These are phyloP conservation scores for Apotomis turbidana DNA, from an alignment of 2,888 invertebrate genomes.

Conservation along the genomic window DNA sequence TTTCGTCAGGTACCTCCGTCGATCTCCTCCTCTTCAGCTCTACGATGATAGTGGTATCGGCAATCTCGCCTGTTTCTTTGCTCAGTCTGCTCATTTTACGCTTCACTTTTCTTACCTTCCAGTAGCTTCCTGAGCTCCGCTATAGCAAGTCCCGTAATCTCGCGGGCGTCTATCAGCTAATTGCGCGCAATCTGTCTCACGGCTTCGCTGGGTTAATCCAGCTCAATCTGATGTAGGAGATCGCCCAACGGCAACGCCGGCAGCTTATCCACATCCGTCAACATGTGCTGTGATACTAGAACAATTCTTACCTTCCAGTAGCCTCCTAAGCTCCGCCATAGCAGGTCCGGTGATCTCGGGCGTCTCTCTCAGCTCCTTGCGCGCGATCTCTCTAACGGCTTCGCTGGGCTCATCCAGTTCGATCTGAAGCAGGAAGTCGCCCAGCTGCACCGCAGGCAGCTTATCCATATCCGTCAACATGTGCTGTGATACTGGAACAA, in stretches of 20 bases:
- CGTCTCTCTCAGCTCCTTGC: slow-evolving; percentile 86
- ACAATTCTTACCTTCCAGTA: slow-evolving; percentile 84
- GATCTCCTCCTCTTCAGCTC: too few species aligned
- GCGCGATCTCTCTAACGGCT: slow-evolving; percentile 87
- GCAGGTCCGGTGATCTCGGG: slow-evolving; percentile 85
- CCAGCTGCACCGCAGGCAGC: slow-evolving; percentile 87
- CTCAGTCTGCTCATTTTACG: too few species aligned
- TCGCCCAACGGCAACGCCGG: slow-evolving; percentile 88
- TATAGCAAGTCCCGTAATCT: too few species aligned
- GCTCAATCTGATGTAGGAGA: slow-evolving; percentile 87
- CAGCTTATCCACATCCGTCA: slow-evolving; percentile 87
- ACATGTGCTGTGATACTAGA: slow-evolving; percentile 88
- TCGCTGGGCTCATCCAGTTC: slow-evolving; percentile 87
- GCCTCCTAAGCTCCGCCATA: slow-evolving; percentile 81
- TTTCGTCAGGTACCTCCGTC: too few species aligned
- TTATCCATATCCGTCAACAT: slow-evolving; percentile 89
- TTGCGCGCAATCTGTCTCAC: slow-evolving; percentile 57
- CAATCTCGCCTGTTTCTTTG: too few species aligned
- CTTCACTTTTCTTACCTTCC: too few species aligned
- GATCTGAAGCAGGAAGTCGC: slow-evolving; percentile 86
- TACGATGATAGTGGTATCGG: too few species aligned
- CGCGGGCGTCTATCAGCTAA: background rate
- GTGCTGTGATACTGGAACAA: slow-evolving; percentile 85
- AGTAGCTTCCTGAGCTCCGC: too few species aligned
- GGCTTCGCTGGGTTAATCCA: slow-evolving; percentile 85